These are phyloP conservation scores for Myotis myotis DNA, from an alignment of 2,797 vertebrate species.

Conservation along the genomic window DNA sequence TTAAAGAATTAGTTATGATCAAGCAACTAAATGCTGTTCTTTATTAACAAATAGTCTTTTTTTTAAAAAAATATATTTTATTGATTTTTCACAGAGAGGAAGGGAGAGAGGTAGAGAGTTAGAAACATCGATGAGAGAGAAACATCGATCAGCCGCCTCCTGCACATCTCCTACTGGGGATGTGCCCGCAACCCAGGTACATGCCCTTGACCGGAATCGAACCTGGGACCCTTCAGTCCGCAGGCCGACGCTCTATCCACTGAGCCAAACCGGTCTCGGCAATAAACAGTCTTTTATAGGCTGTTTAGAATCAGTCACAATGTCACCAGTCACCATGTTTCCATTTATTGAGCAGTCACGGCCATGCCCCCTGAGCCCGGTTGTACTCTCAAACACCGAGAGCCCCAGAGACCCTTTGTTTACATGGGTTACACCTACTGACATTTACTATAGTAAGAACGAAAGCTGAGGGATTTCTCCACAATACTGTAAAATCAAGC, in stretches of 20 bases:
- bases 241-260: no score
- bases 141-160: no score
- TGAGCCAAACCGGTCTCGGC: no score
- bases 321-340: background rate
- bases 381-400: background rate
- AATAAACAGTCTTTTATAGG: background rate
- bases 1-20: constrained; percentile 2
- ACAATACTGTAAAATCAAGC: background rate
- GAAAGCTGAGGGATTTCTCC: background rate
- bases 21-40: background rate
- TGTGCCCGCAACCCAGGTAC: no score
- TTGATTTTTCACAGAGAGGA: no score
- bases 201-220: no score
- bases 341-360: background rate
- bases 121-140: no score
- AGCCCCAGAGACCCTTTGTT: background rate
- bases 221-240: no score
- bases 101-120: no score
- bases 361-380: background rate
- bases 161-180: no score
- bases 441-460: background rate
- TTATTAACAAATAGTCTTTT: background rate
- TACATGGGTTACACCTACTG: background rate
- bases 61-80: no score
- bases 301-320: background rate